These are phyloP conservation scores for Zapus hudsonius DNA, from an alignment of 2,113 vertebrate species.

Conservation along the genomic window DNA sequence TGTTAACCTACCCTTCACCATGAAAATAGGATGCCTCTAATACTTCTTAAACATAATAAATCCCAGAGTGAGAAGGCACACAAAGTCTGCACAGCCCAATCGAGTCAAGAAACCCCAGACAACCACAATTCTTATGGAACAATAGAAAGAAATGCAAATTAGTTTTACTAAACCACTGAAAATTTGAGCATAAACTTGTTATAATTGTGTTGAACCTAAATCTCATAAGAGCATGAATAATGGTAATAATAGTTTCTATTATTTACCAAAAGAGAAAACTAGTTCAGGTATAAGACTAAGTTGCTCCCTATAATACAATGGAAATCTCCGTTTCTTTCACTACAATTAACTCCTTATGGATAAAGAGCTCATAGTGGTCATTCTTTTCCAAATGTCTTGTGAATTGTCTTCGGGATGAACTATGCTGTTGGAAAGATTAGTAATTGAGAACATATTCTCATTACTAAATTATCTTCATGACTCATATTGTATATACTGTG, in stretches of 20 bases:
- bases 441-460: not conserved
- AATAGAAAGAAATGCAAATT: conserved; percentile 28
- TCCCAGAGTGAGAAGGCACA: not conserved
- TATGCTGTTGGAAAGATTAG: not conserved
- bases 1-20: not conserved
- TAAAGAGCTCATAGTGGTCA: not conserved
- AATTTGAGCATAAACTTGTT: not conserved
- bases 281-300: not conserved
- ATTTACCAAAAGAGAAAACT: not conserved
- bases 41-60: not conserved
- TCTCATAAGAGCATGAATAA: not conserved
- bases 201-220: not conserved
- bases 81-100: not conserved
- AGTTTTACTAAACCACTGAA: not conserved
- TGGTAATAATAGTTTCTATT: not conserved
- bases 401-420: not conserved
- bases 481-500: not conserved
- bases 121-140: not conserved
- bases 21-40: not conserved
- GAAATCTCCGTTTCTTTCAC: not conserved
- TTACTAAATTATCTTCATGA: not conserved
- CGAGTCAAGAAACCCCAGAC: not conserved
- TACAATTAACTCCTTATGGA: not conserved
- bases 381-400: not conserved
- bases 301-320: not conserved